These are phyloP conservation scores for Crepidodera aurea DNA, from an alignment of 2,888 invertebrate genomes.

Conservation along the genomic window DNA sequence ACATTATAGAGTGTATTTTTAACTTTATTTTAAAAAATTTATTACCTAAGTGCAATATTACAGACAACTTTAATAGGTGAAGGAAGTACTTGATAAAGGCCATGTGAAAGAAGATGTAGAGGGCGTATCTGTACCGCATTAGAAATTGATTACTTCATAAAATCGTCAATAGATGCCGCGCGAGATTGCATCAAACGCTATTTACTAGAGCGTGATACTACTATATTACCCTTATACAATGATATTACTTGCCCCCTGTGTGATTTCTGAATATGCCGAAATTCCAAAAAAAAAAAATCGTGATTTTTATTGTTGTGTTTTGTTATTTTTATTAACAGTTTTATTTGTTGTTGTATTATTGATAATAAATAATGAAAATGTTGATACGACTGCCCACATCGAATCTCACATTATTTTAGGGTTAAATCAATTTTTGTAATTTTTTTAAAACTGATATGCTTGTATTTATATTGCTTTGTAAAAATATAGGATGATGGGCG, in stretches of 20 bases:
- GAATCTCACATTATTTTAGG: not conserved
- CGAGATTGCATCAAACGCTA: too few species aligned
- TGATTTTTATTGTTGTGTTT: constrained; percentile 38
- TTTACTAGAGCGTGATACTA: too few species aligned
- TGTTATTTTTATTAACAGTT: constrained; percentile 39
- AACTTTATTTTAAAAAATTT: too few species aligned
- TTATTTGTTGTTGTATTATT: constrained; percentile 38
- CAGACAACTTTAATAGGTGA: too few species aligned
- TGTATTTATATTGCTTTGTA: constrained; percentile 10
- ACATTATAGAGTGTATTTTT: too few species aligned
- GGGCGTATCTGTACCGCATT: too few species aligned
- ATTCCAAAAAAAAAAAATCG: constrained; percentile 31
- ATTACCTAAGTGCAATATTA: too few species aligned
- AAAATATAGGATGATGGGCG: not conserved
- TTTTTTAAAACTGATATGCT: constrained; percentile 17
- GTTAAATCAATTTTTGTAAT: not conserved
- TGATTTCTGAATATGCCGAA: constrained; percentile 38
- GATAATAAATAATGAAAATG: not conserved
- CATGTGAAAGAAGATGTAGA: too few species aligned
- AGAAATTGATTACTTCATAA: too few species aligned
- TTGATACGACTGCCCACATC: constrained; percentile 17
- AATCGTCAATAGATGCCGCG: too few species aligned
- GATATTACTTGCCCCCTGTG: constrained; percentile 20
- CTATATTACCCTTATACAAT: too few species aligned
- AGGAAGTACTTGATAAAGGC: too few species aligned